These are phyloP conservation scores for Ammodramus savannarum DNA, from an alignment of 2,113 vertebrate genomes.

Conservation along the genomic window DNA sequence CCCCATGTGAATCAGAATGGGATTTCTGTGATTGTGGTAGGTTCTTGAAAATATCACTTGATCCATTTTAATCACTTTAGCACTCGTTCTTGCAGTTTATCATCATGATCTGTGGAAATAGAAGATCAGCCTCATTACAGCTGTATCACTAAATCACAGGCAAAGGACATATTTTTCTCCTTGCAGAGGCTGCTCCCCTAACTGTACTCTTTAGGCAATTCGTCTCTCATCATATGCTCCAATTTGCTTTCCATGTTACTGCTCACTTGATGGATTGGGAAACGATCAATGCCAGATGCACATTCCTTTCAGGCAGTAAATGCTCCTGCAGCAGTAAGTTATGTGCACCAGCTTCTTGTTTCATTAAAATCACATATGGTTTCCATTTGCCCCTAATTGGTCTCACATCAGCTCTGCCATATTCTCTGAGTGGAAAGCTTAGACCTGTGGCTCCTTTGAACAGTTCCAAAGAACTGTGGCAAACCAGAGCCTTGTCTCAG, in stretches of 20 bases:
- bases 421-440: constrained; percentile 16
- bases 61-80: neutral
- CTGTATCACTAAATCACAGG: constrained; percentile 21
- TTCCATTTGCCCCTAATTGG: constrained; percentile 63
- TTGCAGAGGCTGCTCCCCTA: neutral
- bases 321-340: constrained; percentile 6
- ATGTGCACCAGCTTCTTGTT: constrained; percentile 35
- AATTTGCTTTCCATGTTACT: constrained; percentile 32
- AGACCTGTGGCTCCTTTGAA: constrained; percentile 4
- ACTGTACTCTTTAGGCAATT: neutral
- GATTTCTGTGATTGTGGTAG: neutral
- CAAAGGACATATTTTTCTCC: neutral
- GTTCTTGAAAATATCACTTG: neutral
- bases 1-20: neutral
- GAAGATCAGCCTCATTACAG: neutral
- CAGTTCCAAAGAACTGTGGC: neutral
- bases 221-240: constrained; percentile 13
- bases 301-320: constrained; percentile 54
- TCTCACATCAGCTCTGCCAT: constrained; percentile 34
- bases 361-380: constrained; percentile 55
- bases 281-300: constrained; percentile 47
- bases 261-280: constrained; percentile 32
- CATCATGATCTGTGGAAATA: neutral
- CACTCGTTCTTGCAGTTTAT: neutral
- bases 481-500: neutral